These are phyloP conservation scores for Eupeodes luniger DNA, from an alignment of 2,888 invertebrate species.

Conservation along the genomic window DNA sequence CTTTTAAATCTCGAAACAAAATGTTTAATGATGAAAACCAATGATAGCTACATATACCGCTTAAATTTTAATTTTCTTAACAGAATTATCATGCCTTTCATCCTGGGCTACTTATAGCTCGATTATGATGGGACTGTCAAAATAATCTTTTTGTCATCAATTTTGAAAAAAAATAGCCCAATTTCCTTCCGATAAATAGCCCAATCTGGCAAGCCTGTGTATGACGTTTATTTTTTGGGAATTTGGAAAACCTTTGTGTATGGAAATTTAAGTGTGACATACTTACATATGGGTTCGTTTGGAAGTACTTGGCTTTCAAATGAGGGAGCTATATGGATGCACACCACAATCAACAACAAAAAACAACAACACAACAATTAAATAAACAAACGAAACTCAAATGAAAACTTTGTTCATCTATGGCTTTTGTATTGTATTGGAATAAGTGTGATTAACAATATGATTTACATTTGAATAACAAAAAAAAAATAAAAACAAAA, in stretches of 20 bases:
- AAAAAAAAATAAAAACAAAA: not conserved
- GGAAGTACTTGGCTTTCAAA: not conserved
- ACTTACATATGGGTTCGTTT: not conserved
- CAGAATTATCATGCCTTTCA: too few species aligned
- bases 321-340: not conserved
- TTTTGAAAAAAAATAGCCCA: too few species aligned
- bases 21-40: too few species aligned
- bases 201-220: too few species aligned
- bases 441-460: not conserved
- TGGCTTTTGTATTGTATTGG: not conserved
- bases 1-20: too few species aligned
- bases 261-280: slow-evolving; percentile 5
- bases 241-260: not conserved
- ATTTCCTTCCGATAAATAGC: too few species aligned
- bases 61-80: too few species aligned
- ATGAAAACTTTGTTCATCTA: not conserved
- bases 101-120: too few species aligned
- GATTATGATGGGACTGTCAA: too few species aligned
- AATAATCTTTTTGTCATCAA: too few species aligned
- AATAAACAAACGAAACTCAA: not conserved
- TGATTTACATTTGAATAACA: slow-evolving; percentile 3
- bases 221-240: not conserved
- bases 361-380: not conserved
- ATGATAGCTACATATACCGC: too few species aligned
- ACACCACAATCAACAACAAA: not conserved